Evolutionary conservation across 2,888 invertebrate species (phyloP), one percentile per base, ranked within the genome.

Genomic region (Ochropleura leucogaster): DNA sequence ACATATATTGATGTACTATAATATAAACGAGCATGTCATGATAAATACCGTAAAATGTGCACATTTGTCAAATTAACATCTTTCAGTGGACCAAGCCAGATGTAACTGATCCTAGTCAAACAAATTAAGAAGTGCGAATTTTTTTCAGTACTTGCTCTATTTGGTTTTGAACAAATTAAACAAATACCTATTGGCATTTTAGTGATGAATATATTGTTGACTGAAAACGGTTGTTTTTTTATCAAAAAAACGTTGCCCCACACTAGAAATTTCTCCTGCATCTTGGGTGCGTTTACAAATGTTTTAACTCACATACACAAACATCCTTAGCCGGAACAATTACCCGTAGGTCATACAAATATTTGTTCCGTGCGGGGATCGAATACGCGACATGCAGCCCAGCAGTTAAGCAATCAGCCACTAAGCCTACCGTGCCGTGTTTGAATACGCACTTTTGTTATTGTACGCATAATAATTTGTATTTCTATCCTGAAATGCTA

Each of bases 51-150:
- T 72, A 55, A 77, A 66, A 65, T 42, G 6, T 42, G 49, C 16
- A 63, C 40, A 72, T 65, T 71, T 68, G 66, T 55, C 18, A 57
- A 80, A 78, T 81, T 81, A 73, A 78, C 82, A 57, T 68, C 1
- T 49, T 68, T 78, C 40, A 72, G 47, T 68, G 57, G 49, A 65
- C 12, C 49, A 60, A 55, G n/a, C 60, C 68, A 57, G 42, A 8
- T 62, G 66, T 77, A 75, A 74, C 75, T 74, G 82, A 84, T 74
- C 49, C 9, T 67, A 49, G 0, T 3, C 63, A 68, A 72, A 64
- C 69, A 84, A 68, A 66, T 60, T 64, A n/a, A 59, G 55, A 59
- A 20, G 68, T 77, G 73, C 62, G 16, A 77, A 74, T 73, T 57
- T 72, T 14, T 9, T 64, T 64, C 55, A 49, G 40, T 40, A 70